Evolutionary conservation across 2,113 vertebrate genomes (phyloP).

Genomic region (Vulpes vulpes): DNA sequence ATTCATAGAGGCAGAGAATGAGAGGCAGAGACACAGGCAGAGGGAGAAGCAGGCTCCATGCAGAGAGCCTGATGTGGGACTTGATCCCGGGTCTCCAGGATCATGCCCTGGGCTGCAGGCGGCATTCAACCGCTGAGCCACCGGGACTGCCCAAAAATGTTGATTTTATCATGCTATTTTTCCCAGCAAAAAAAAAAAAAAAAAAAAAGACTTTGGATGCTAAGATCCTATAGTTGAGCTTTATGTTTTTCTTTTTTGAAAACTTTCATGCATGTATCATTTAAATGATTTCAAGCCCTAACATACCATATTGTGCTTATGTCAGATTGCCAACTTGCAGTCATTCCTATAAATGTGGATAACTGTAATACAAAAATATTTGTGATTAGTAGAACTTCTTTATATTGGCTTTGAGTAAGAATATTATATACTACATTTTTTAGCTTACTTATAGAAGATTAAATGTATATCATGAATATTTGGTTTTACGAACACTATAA

Average conservation of each 20-base stretch:
- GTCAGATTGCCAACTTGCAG: not conserved
- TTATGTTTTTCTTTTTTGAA: not conserved
- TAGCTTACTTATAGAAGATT: constrained; percentile 35
- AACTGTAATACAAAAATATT: not conserved
- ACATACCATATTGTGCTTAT: not conserved
- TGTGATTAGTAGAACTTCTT: constrained; percentile 8
- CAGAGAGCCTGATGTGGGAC: too few relatives aligned
- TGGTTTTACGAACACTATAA: not conserved
- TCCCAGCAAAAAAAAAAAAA: not conserved
- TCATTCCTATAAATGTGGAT: not conserved
- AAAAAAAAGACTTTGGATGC: not conserved
- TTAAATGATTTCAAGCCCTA: constrained; percentile 50
- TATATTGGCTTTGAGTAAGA: constrained; percentile 46
- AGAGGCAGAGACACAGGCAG: too few relatives aligned
- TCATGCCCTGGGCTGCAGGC: too few relatives aligned
- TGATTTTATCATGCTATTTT: not conserved
- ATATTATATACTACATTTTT: not conserved
- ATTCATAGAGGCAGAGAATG: too few relatives aligned
- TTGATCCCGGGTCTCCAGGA: too few relatives aligned
- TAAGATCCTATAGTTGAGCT: not conserved
- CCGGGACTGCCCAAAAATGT: not conserved
- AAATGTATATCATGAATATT: constrained; percentile 24
- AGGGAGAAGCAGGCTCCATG: too few relatives aligned
- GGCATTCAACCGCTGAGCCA: too few relatives aligned
- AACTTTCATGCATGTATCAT: not conserved